Percentiles rank a stretch among this genome's conserved stretches.
Evolutionary conservation across 2,113 vertebrate species (phyloP).

Genomic region (Malaclemys terrapin): DNA sequence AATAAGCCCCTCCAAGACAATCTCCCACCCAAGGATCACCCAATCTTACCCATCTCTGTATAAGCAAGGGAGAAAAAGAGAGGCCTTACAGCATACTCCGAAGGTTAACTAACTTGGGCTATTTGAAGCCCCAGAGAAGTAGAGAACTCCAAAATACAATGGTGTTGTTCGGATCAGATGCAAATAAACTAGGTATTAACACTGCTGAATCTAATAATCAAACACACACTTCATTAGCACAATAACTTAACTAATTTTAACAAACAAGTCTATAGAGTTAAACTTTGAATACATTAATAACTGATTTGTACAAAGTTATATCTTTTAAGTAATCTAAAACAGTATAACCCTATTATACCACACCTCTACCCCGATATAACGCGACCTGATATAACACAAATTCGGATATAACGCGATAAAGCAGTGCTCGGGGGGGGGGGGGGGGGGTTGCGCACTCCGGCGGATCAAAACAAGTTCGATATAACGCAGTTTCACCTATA

Average conservation of each 20-base stretch:
- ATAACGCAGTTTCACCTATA: too few species aligned
- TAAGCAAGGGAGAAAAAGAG: not conserved
- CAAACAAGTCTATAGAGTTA: not conserved
- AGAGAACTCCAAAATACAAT: not conserved
- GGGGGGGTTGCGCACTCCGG: too few species aligned
- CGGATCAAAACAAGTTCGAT: too few species aligned
- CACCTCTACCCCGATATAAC: too few species aligned
- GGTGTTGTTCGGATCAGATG: slow-evolving; percentile 14
- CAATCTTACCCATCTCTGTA: not conserved
- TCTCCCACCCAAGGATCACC: not conserved
- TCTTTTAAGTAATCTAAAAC: slow-evolving; percentile 19
- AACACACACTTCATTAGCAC: not conserved
- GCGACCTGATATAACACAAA: too few species aligned
- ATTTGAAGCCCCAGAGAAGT: not conserved
- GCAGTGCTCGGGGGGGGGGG: too few species aligned
- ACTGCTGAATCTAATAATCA: not conserved
- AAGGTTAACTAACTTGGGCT: not conserved
- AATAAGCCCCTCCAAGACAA: not conserved
- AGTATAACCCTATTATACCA: not conserved
- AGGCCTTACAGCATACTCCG: not conserved
- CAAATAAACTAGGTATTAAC: slow-evolving; percentile 36
- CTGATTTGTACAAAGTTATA: not conserved
- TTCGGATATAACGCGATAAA: too few species aligned
- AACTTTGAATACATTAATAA: slow-evolving; percentile 1
- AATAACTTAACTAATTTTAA: not conserved